These are phyloP conservation scores for Mastacembelus armatus DNA, from an alignment of 2,797 vertebrate species.

Conservation along the genomic window DNA sequence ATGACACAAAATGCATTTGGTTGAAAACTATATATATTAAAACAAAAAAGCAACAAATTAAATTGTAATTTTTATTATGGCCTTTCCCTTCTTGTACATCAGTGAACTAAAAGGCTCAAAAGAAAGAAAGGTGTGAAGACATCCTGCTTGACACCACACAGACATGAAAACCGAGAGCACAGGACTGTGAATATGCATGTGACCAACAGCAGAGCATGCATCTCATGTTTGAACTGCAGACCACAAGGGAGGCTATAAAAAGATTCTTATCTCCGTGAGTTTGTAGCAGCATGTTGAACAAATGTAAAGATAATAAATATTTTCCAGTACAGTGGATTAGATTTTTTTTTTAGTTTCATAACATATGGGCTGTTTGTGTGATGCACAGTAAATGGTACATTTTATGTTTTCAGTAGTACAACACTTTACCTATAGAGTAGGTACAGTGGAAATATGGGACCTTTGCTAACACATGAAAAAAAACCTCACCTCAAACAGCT, in stretches of 20 bases:
- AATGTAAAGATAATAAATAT: background rate
- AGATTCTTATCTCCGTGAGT: background rate
- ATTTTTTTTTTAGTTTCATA: background rate
- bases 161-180: background rate
- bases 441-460: background rate
- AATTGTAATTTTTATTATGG: too few species aligned
- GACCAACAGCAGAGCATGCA: background rate
- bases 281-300: background rate
- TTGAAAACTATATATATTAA: too few species aligned
- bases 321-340: background rate
- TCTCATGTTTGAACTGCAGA: background rate
- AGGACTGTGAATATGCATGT: too few species aligned
- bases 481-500: too few species aligned
- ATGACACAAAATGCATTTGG: too few species aligned
- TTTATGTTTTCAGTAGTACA: background rate
- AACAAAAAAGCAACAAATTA: too few species aligned
- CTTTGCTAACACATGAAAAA: background rate
- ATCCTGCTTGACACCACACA: background rate
- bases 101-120: background rate
- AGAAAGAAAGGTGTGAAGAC: background rate
- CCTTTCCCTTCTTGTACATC: too few species aligned
- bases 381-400: background rate
- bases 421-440: background rate
- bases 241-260: background rate
- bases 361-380: too few species aligned